phyloP scores from a whole-genome alignment of 1,140 invertebrate species.

The Drosophila willistoni region DNA sequence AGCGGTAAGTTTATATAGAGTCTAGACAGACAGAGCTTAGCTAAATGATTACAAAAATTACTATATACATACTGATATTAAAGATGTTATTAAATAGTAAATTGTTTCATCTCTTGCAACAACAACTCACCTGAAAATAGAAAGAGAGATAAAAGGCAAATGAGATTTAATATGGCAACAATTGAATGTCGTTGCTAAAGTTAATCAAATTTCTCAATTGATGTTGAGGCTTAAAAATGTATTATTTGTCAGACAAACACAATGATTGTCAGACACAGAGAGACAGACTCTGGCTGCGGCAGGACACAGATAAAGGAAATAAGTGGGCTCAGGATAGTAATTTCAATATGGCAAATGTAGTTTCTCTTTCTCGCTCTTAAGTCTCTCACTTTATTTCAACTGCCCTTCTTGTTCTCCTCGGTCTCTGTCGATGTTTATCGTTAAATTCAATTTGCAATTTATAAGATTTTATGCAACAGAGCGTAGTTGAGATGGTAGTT shows the following conservation, averaged over 20 bases:
- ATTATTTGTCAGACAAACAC: conserved; percentile 14
- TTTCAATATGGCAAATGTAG: conserved; percentile 51
- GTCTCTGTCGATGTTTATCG: conserved; percentile 62
- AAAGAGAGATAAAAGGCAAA: not conserved
- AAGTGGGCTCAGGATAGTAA: conserved; percentile 55
- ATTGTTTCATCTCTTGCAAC: not conserved
- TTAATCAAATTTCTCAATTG: not conserved
- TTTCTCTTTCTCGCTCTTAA: conserved; percentile 11
- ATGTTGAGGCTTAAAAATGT: not conserved
- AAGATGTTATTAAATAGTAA: not conserved
- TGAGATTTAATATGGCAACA: not conserved
- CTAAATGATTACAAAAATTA: conserved; percentile 5
- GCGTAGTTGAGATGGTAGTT: not conserved
- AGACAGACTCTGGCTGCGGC: not conserved
- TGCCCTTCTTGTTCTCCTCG: not conserved
- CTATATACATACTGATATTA: not conserved
- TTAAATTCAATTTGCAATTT: conserved; percentile 81
- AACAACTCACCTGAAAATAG: conserved; percentile 13
- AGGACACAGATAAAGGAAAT: conserved; percentile 26
- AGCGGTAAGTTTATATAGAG: conserved; percentile 12
- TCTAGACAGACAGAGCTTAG: conserved; percentile 10
- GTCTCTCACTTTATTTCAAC: conserved; percentile 13
- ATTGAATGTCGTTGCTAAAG: not conserved
- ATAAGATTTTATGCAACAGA: conserved; percentile 69
- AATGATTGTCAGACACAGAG: not conserved